Conservation (phyloP, 2,888 invertebrate species). For the Elaeidobius kamerunicus region DNA sequence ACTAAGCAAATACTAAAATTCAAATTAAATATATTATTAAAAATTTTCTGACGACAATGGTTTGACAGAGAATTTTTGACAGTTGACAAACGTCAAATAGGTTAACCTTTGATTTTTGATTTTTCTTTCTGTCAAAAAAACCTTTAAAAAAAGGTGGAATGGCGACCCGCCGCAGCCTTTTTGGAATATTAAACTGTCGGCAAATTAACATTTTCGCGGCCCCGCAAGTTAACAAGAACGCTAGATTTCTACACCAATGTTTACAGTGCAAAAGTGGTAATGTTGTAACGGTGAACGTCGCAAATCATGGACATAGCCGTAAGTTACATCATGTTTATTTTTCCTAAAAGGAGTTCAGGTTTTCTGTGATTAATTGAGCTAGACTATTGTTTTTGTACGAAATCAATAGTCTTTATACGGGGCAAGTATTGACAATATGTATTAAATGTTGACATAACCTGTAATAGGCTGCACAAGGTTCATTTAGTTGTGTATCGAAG, state of each 20-base stretch:
- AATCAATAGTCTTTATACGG: too few species aligned
- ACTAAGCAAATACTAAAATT: too few species aligned
- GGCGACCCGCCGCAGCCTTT: slow-evolving; percentile 26
- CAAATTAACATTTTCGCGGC: slow-evolving; percentile 21
- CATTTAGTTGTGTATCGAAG: too few species aligned
- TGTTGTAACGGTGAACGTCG: slow-evolving; percentile 6
- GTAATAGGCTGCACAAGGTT: too few species aligned
- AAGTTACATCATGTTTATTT: slow-evolving; percentile 25
- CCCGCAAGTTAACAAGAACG: slow-evolving; percentile 20
- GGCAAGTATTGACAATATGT: too few species aligned
- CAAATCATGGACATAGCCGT: slow-evolving; percentile 17
- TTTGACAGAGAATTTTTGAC: too few species aligned
- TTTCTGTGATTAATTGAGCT: too few species aligned
- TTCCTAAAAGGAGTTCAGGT: too few species aligned
- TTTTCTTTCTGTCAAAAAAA: slow-evolving; percentile 9
- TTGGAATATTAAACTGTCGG: slow-evolving; percentile 21
- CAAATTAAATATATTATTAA: too few species aligned
- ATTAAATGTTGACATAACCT: too few species aligned
- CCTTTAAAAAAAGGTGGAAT: slow-evolving; percentile 16
- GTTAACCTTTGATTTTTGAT: slow-evolving; percentile 23
- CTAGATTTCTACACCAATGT: slow-evolving; percentile 24
- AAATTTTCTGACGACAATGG: too few species aligned
- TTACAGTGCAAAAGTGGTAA: slow-evolving; percentile 18
- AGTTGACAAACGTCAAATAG: background rate
- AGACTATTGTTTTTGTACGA: too few species aligned